phyloP scores from a whole-genome alignment of 2,888 invertebrate genomes.

The Caenorhabditis uteleia region DNA sequence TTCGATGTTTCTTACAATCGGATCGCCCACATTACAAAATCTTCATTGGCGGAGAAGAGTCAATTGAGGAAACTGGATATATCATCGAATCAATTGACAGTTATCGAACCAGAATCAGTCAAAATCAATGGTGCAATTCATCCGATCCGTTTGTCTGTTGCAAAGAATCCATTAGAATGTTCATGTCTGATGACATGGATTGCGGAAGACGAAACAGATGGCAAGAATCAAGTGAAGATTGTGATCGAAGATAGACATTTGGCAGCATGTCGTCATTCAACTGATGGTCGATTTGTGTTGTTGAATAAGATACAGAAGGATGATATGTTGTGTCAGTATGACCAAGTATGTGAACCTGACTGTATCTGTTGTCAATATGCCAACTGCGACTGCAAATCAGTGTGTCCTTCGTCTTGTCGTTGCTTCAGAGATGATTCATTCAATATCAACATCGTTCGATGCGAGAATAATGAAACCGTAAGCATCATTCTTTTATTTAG shows the following conservation, averaged over 20 bases:
- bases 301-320: slow-evolving; percentile 29
- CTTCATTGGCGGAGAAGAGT: slow-evolving; percentile 26
- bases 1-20: slow-evolving; percentile 43
- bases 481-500: background rate
- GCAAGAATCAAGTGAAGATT: slow-evolving; percentile 72
- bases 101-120: slow-evolving; percentile 30
- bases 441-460: slow-evolving; percentile 74
- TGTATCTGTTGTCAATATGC: slow-evolving; percentile 91
- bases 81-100: slow-evolving; percentile 33
- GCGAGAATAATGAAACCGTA: slow-evolving; percentile 30
- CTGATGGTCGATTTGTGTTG: slow-evolving; percentile 73
- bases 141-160: slow-evolving; percentile 28
- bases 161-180: slow-evolving; percentile 85
- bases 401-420: slow-evolving; percentile 84
- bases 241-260: slow-evolving; percentile 83
- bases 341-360: slow-evolving; percentile 80
- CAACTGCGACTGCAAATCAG: slow-evolving; percentile 90
- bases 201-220: slow-evolving; percentile 76
- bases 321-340: slow-evolving; percentile 59
- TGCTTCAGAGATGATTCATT: slow-evolving; percentile 88
- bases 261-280: slow-evolving; percentile 82
- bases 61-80: slow-evolving; percentile 37
- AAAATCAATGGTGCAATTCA: slow-evolving; percentile 38
- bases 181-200: slow-evolving; percentile 91
- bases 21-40: slow-evolving; percentile 27